phyloP scores from a whole-genome alignment of 1,140 invertebrate species.

The Mesaphorura yosii region DNA sequence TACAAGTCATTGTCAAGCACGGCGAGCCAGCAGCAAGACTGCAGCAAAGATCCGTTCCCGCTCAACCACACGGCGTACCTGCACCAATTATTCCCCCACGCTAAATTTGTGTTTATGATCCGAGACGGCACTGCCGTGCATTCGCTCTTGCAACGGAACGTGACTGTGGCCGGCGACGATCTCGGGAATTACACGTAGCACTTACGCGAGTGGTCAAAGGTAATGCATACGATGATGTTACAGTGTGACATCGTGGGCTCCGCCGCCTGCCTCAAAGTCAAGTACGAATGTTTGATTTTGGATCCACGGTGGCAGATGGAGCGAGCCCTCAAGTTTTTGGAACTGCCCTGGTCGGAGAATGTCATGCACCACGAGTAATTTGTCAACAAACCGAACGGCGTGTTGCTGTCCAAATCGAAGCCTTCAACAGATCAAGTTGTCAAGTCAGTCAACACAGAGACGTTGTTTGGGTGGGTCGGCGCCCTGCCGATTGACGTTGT shows the following conservation, averaged over 20 bases:
- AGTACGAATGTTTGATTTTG: neutral
- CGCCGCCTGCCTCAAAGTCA: neutral
- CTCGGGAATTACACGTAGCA: neutral
- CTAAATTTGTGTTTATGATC: conserved; percentile 95
- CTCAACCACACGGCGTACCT: neutral
- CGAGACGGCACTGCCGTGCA: conserved; percentile 93
- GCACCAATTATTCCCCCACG: conserved; percentile 51
- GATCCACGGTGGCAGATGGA: neutral
- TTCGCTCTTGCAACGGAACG: conserved; percentile 71
- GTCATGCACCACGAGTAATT: neutral
- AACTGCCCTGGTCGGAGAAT: neutral
- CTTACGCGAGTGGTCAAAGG: neutral
- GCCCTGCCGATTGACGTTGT: too few species aligned
- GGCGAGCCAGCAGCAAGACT: neutral
- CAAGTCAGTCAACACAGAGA: neutral
- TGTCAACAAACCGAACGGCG: neutral
- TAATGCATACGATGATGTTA: neutral
- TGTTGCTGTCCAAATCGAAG: neutral
- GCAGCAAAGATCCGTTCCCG: neutral
- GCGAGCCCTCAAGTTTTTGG: neutral
- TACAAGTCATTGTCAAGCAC: neutral
- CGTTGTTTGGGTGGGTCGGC: neutral
- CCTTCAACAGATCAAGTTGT: neutral
- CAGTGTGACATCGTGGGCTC: neutral
- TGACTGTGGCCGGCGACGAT: neutral